Conservation (phyloP, 2,113 vertebrate species). For the Saccopteryx leptura region DNA sequence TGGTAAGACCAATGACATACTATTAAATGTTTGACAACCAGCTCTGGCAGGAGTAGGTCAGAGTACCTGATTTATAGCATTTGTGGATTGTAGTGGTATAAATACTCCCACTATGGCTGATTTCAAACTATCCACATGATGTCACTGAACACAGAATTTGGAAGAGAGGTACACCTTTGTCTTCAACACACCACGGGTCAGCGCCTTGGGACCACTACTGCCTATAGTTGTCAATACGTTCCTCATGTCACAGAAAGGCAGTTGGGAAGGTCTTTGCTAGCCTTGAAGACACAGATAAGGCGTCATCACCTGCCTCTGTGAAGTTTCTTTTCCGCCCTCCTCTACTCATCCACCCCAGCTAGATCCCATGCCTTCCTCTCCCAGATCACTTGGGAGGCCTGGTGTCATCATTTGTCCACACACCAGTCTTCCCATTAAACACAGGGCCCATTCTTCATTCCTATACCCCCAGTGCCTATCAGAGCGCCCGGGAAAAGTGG, state of each 20-base stretch:
- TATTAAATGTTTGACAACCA: not conserved
- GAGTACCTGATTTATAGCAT: not conserved
- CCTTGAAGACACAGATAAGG: not conserved
- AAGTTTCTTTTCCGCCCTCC: not conserved
- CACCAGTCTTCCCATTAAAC: not conserved
- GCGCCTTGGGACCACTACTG: no score
- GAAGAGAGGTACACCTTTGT: not conserved
- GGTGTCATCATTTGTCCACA: not conserved
- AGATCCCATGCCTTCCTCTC: not conserved
- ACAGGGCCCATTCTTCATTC: not conserved
- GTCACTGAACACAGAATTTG: not conserved
- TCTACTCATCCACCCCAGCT: not conserved
- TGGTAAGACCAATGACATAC: no score
- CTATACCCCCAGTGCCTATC: not conserved
- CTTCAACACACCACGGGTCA: not conserved
- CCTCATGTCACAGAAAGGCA: not conserved
- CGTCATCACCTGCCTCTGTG: not conserved
- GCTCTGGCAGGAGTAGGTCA: not conserved
- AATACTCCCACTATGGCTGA: not conserved
- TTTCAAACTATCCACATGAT: not conserved
- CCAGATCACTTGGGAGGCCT: not conserved
- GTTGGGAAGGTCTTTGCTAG: not conserved
- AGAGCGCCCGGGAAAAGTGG: not conserved
- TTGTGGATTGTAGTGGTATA: not conserved
- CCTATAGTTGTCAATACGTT: not conserved